Conservation (phyloP, 2,113 vertebrate species). For the Myrmophylax atrothorax region DNA sequence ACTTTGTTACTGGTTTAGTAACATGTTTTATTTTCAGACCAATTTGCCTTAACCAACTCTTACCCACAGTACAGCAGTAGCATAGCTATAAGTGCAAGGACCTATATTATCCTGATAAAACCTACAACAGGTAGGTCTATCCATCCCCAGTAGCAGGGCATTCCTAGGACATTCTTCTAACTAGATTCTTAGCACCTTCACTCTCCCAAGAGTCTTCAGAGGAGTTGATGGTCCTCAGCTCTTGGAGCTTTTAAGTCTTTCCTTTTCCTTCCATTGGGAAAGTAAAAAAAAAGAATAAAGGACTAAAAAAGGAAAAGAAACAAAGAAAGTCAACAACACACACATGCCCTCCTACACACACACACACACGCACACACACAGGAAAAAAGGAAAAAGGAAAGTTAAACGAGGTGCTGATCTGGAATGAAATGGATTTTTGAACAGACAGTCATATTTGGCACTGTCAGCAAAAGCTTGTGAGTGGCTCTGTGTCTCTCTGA, state of each 20-base stretch:
- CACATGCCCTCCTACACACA: neutral
- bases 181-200: conserved; percentile 6
- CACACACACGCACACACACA: neutral
- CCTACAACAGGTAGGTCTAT: neutral
- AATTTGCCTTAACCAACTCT: neutral
- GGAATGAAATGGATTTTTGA: conserved; percentile 63
- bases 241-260: neutral
- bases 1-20: neutral
- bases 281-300: neutral
- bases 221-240: neutral
- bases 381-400: neutral
- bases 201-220: neutral
- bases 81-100: neutral
- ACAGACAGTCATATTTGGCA: conserved; percentile 62
- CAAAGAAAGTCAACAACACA: neutral
- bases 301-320: neutral
- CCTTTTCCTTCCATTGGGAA: neutral
- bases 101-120: neutral
- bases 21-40: neutral
- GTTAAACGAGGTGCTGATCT: neutral
- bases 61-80: neutral
- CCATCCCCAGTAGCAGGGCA: neutral
- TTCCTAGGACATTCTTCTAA: conserved; percentile 21
- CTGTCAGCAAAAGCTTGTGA: conserved; percentile 63
- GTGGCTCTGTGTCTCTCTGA: neutral